A percentile compares a stretch with the other conserved stretches of the same genome.
phyloP scores from a whole-genome alignment of 2,113 vertebrate genomes.

The Rhodinocichla rosea region DNA sequence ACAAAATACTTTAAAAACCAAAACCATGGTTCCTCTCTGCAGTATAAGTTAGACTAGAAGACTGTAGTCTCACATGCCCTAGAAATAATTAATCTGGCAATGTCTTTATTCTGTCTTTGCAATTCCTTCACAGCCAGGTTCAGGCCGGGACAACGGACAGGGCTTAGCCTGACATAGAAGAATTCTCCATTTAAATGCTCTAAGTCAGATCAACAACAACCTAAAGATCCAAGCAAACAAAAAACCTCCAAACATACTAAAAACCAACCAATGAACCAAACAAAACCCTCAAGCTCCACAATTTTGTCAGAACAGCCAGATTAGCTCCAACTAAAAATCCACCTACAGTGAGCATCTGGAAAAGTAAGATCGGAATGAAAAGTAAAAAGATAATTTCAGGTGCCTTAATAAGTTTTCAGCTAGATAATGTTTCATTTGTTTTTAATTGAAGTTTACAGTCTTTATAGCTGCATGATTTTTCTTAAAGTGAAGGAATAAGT shows the following conservation, averaged over 20 bases:
- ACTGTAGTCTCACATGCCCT: background rate
- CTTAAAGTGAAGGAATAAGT: conserved; percentile 9
- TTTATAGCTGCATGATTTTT: background rate
- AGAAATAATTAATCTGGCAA: conserved; percentile 30
- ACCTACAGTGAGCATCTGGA: background rate
- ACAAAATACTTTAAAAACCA: background rate
- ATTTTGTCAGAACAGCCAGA: background rate
- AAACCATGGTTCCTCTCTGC: background rate
- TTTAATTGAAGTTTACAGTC: background rate
- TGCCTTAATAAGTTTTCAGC: background rate
- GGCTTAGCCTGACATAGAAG: background rate
- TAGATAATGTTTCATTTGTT: background rate
- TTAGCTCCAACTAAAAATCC: background rate
- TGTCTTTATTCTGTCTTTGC: conserved; percentile 14
- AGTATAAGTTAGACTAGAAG: background rate
- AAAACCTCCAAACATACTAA: rapidly evolving
- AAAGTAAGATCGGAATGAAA: background rate
- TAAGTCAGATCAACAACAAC: background rate
- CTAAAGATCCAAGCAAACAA: background rate
- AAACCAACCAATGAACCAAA: background rate
- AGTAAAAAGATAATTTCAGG: background rate
- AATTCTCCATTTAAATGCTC: background rate
- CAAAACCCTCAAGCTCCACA: background rate
- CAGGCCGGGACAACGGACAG: conserved; percentile 24
- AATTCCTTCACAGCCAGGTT: background rate